Evolutionary conservation across 1,140 invertebrate species (phyloP).

Genomic region (Anoplophora glabripennis): DNA sequence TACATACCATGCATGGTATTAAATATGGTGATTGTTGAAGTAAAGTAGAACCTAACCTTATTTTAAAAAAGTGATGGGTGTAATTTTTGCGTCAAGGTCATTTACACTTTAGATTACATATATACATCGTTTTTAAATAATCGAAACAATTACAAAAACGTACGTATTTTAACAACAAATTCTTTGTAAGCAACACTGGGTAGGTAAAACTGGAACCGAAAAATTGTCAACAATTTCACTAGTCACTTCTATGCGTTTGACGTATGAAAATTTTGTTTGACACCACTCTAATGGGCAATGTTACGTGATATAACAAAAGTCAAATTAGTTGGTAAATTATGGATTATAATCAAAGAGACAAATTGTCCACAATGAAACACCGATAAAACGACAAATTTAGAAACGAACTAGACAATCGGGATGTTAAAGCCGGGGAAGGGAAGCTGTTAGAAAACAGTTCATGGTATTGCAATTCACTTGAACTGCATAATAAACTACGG

Average conservation of each 20-base stretch:
- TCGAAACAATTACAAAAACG: background rate
- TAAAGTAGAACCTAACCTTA: conserved; percentile 44
- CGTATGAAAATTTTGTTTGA: conserved; percentile 21
- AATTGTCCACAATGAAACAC: background rate
- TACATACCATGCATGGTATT: conserved; percentile 45
- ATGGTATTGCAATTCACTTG: conserved; percentile 17
- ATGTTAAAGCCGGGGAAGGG: conserved; percentile 4
- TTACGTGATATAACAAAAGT: conserved; percentile 16
- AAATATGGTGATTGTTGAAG: conserved; percentile 43
- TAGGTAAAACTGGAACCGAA: background rate
- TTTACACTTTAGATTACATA: conserved; percentile 32
- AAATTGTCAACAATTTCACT: conserved; percentile 23
- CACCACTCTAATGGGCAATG: conserved; percentile 12
- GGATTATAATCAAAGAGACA: background rate
- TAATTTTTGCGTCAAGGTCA: conserved; percentile 46
- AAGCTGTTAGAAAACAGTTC: conserved; percentile 1
- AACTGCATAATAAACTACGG: conserved; percentile 19
- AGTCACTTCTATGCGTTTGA: conserved; percentile 18
- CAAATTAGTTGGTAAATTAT: conserved; percentile 4
- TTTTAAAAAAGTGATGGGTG: conserved; percentile 46
- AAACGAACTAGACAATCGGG: conserved; percentile 3
- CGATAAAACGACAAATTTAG: conserved; percentile 12
- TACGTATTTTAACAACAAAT: background rate
- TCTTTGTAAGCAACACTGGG: no score
- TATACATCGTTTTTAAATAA: conserved; percentile 15